These are phyloP conservation scores for Fratercula arctica DNA, from an alignment of 2,797 vertebrate species.

Conservation along the genomic window DNA sequence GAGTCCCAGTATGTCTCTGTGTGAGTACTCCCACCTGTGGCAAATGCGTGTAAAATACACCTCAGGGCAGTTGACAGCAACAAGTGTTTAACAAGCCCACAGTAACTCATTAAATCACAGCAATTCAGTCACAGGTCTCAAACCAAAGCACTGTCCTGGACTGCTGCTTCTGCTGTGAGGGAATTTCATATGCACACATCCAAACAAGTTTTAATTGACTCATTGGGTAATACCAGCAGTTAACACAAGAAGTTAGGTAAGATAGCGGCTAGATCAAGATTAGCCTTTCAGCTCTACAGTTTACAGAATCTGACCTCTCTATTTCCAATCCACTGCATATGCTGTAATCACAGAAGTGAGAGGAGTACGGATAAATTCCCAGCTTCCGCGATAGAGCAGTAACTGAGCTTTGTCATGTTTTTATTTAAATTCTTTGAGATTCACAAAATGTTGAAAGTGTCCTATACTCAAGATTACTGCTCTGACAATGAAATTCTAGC, in stretches of 20 bases:
- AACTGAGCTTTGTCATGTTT: not conserved
- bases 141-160: not conserved
- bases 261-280: not conserved
- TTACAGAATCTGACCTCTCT: not conserved
- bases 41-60: not conserved
- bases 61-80: too few species aligned
- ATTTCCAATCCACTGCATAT: not conserved
- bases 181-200: not conserved
- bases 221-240: not conserved
- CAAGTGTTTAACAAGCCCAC: too few species aligned
- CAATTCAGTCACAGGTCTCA: not conserved
- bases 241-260: not conserved
- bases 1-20: fast-evolving
- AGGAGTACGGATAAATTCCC: not conserved
- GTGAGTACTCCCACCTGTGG: fast-evolving
- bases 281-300: not conserved
- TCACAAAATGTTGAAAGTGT: not conserved
- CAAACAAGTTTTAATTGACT: not conserved
- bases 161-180: not conserved
- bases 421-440: conserved; percentile 11
- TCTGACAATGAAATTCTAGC: conserved; percentile 4
- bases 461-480: not conserved
- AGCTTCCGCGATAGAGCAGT: not conserved
- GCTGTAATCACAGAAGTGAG: not conserved
- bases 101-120: not conserved